A percentile compares a stretch with the other conserved stretches of the same genome.
phyloP scores from a whole-genome alignment of 1,140 invertebrate genomes.

The Aphaenogaster ashmeadi region DNA sequence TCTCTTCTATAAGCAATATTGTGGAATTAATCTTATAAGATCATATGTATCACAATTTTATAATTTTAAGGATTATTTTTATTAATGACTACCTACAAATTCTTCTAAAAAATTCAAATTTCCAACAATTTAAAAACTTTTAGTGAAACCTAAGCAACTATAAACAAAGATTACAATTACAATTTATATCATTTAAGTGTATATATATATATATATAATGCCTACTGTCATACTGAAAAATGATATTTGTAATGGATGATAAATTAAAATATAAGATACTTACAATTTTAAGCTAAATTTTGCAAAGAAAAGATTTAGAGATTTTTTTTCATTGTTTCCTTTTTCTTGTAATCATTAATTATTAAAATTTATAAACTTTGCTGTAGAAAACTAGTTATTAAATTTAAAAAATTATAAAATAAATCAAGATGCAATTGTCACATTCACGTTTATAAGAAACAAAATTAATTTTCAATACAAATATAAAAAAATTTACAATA shows the following conservation, averaged over 20 bases:
- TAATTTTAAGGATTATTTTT: neutral
- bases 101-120: neutral
- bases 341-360: neutral
- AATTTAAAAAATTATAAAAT: conserved; percentile 4
- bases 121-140: neutral
- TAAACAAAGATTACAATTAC: neutral
- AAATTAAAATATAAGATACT: neutral
- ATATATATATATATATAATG: neutral
- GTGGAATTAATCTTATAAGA: neutral
- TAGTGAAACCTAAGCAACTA: neutral
- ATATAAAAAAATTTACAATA: neutral
- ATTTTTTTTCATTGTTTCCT: neutral
- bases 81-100: neutral
- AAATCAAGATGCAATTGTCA: neutral
- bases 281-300: neutral
- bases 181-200: neutral
- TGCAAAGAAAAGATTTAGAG: neutral
- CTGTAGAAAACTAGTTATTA: neutral
- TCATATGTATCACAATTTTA: neutral
- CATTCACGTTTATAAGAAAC: neutral
- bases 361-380: neutral
- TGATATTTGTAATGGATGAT: neutral
- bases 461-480: neutral
- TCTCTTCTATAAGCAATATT: neutral
- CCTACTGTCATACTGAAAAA: neutral